Evolutionary conservation across 2,113 vertebrate genomes (phyloP).

Genomic region (Pseudorectes ferrugineus): DNA sequence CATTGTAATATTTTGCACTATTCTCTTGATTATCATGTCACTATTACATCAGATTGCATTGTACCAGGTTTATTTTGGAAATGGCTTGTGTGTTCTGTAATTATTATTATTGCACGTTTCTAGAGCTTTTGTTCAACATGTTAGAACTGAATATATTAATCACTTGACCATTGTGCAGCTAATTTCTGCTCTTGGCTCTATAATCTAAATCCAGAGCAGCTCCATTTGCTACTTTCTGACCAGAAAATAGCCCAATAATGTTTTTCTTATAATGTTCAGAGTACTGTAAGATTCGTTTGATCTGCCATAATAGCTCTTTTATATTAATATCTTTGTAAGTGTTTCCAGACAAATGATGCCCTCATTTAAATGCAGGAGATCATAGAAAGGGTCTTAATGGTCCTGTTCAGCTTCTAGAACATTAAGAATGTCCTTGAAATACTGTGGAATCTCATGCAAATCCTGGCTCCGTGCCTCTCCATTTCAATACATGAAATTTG

Average conservation of each 20-base stretch:
- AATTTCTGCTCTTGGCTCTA: neutral
- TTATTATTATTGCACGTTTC: neutral
- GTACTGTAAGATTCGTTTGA: neutral
- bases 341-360: neutral
- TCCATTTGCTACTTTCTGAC: neutral
- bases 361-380: neutral
- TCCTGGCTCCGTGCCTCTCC: neutral
- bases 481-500: neutral
- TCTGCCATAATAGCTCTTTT: neutral
- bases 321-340: neutral
- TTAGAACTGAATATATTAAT: conserved; percentile 21
- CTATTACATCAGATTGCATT: neutral
- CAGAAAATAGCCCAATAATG: neutral
- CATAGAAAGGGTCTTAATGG: neutral
- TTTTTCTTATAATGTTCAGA: neutral
- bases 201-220: neutral
- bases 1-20: neutral
- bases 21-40: neutral
- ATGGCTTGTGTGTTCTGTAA: neutral
- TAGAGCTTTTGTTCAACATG: neutral
- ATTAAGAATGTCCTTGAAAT: conserved; percentile 15
- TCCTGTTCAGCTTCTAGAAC: neutral
- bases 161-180: neutral
- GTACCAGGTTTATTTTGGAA: neutral
- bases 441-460: neutral